Conservation (phyloP, 2,113 vertebrate species). For the Noturus placidus region DNA sequence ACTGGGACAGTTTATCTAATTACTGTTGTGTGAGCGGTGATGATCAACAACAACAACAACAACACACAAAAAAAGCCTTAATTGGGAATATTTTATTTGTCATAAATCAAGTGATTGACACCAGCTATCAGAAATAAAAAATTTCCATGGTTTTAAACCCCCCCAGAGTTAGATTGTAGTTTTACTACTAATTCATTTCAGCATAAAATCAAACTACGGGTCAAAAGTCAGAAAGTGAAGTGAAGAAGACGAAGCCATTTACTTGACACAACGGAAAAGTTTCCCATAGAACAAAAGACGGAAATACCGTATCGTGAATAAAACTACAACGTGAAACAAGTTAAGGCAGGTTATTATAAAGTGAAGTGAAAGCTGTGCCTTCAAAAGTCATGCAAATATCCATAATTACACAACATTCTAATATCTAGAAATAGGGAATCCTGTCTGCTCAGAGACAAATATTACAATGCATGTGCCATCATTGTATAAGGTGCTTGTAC, state of each 20-base stretch:
- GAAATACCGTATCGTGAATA: neutral
- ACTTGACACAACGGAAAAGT: neutral
- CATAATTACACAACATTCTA: neutral
- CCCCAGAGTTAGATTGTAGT: neutral
- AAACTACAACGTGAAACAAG: neutral
- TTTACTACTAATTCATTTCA: neutral
- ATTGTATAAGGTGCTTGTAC: neutral
- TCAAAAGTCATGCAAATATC: neutral
- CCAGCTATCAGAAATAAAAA: neutral
- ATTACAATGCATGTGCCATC: neutral
- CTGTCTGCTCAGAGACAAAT: neutral
- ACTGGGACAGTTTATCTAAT: neutral
- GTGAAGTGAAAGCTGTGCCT: neutral
- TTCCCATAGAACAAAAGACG: neutral
- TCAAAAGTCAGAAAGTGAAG: neutral
- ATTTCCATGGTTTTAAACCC: neutral
- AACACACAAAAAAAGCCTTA: neutral
- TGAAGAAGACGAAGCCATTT: neutral
- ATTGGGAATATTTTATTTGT: slow-evolving; percentile 21
- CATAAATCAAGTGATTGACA: slow-evolving; percentile 16
- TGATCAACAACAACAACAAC: neutral
- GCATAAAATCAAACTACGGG: neutral
- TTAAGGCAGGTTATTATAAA: neutral
- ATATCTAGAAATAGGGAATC: neutral
- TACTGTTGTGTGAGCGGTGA: neutral